These are phyloP conservation scores for Sminthurides aquaticus DNA, from an alignment of 2,888 invertebrate species.

Conservation along the genomic window DNA sequence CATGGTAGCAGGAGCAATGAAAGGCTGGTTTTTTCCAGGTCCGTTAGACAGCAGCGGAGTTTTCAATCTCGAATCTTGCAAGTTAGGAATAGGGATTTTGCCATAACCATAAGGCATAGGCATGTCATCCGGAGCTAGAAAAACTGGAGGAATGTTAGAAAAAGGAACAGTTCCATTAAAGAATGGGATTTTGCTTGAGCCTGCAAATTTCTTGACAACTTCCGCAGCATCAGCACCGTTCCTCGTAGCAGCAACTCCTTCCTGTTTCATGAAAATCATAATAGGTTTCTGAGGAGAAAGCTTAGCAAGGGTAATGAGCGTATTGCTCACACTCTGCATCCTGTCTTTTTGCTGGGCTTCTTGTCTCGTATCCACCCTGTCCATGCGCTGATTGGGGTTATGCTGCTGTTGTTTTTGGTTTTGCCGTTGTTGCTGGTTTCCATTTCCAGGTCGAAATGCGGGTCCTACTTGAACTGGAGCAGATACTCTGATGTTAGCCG, in stretches of 20 bases:
- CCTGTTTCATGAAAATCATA: constrained; percentile 40
- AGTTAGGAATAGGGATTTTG: constrained; percentile 41
- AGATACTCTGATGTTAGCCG: neutral
- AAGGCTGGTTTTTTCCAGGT: neutral
- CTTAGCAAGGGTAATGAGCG: constrained; percentile 39
- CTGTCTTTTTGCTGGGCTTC: constrained; percentile 15
- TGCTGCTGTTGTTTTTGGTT: neutral
- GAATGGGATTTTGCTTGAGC: constrained; percentile 42
- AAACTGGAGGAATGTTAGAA: constrained; percentile 36
- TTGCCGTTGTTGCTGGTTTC: neutral
- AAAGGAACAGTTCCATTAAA: constrained; percentile 40
- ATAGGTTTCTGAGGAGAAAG: constrained; percentile 42
- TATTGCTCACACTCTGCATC: constrained; percentile 32
- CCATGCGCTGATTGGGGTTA: constrained; percentile 4
- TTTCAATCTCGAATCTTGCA: constrained; percentile 27
- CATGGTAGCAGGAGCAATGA: constrained; percentile 23
- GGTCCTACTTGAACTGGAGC: neutral
- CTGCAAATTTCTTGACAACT: constrained; percentile 43
- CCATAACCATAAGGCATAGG: constrained; percentile 37
- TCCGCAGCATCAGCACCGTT: constrained; percentile 41
- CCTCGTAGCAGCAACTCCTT: constrained; percentile 36
- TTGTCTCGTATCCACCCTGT: neutral
- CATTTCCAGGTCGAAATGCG: neutral
- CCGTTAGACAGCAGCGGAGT: neutral
- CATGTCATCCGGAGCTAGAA: constrained; percentile 42